These are phyloP conservation scores for Cepaea hortensis DNA, from an alignment of 2,888 invertebrate genomes.

Conservation along the genomic window DNA sequence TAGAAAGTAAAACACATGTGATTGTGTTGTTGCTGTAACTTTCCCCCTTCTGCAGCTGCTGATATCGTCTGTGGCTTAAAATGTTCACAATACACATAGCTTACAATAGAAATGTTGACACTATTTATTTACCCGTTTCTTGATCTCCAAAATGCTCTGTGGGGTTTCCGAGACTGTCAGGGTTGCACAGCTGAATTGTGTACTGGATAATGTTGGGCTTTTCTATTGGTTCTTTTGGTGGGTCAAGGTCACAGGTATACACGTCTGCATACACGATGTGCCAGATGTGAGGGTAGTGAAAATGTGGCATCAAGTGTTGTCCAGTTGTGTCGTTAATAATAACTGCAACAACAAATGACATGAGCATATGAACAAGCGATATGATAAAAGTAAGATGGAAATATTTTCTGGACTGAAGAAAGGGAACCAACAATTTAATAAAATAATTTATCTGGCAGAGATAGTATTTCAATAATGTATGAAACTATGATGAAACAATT, in stretches of 20 bases:
- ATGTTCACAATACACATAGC: too few species aligned
- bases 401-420: too few species aligned
- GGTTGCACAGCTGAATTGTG: constrained; percentile 67
- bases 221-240: constrained; percentile 42
- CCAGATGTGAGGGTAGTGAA: constrained; percentile 66
- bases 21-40: too few species aligned
- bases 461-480: too few species aligned
- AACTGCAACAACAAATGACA: constrained; percentile 55
- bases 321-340: constrained; percentile 60
- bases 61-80: too few species aligned
- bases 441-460: too few species aligned
- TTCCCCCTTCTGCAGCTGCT: too few species aligned
- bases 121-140: constrained; percentile 67
- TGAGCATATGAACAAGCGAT: neutral
- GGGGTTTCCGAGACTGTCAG: constrained; percentile 71
- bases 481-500: too few species aligned
- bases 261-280: constrained; percentile 69
- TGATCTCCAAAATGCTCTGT: constrained; percentile 73
- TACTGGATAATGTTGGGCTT: constrained; percentile 63
- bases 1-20: too few species aligned
- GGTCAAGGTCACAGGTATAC: constrained; percentile 63
- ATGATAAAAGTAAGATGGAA: too few species aligned
- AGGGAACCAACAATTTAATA: too few species aligned
- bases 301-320: constrained; percentile 60
- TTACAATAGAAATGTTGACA: too few species aligned